Evolutionary conservation across 2,888 invertebrate genomes (phyloP), one percentile per base, ranked within the genome.

Genomic region (Netelia inedita): DNA sequence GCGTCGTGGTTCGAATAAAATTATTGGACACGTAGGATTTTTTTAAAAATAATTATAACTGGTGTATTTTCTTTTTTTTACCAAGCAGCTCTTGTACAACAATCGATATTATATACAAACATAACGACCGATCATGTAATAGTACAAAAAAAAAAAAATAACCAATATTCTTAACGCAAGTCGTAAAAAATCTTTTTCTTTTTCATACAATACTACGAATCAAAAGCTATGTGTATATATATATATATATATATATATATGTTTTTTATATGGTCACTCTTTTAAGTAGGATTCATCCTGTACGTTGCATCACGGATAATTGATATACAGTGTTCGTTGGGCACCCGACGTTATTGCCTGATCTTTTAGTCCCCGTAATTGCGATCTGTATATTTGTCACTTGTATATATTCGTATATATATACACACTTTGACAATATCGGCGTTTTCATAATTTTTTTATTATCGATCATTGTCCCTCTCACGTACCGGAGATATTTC

Each of bases 51-150:
- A 91, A 86, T 89, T 87, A 78, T 88, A 87, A 91, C 85, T 88
- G 82, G 69, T 91, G 86, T 91, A 91, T 90, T 90, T 86, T 86
- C 50, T 72, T 65, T 74, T 68, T 87, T 82, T 89, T 71, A 78
- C 61, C 78, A 90, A 91, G 90, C 88, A 87, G 86, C 75, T 89
- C 74, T 90, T 88, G 85, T 89, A 90, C 88, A 91, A 91, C 89
- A 90, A 90, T 88, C 85, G 86, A 89, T 90, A 85, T 89, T 91
- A 91, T 90, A 87, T 90, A 91, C 90, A 91, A 90, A 91, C 91
- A 75, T 90, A 91, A 91, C 86, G 85, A 88, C 88, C 85, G 88
- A 90, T 76, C 88, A 89, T 90, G 89, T 91, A 89, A 90, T 91
- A 91, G 79, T 79, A 79, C 79, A 79, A 89, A 88, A 79, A 74